A percentile compares a stretch with the other conserved stretches of the same genome.
Evolutionary conservation across 30 jellyfish, hydroid and myxozoan species (phyloP).

Genomic region (Turritopsis dohrnii): DNA sequence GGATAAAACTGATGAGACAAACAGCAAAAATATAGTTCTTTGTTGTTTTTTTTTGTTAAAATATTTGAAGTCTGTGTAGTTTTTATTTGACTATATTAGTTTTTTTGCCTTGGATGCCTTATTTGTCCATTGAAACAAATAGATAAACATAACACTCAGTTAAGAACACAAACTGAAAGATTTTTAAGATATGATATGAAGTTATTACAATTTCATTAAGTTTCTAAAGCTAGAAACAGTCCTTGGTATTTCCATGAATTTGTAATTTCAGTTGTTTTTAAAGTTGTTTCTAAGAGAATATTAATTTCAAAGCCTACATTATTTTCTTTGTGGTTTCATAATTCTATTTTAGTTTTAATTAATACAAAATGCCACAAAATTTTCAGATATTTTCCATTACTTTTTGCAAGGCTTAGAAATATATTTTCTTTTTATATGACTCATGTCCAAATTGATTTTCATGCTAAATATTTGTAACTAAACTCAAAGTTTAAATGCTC

Average conservation of each 20-base stretch:
- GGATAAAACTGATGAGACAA: too few relatives aligned
- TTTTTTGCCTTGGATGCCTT: neutral
- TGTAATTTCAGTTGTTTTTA: neutral
- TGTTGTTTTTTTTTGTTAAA: too few relatives aligned
- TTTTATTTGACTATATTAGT: neutral
- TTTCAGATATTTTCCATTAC: neutral
- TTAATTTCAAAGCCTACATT: neutral
- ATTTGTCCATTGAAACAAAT: neutral
- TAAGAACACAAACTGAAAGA: too few relatives aligned
- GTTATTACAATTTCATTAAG: neutral
- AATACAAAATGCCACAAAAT: neutral
- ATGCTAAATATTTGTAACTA: neutral
- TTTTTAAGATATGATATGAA: too few relatives aligned
- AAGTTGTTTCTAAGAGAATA: neutral
- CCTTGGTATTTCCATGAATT: too few relatives aligned
- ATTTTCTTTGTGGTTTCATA: neutral
- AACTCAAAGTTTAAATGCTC: neutral
- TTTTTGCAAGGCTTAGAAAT: neutral
- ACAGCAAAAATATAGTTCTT: too few relatives aligned
- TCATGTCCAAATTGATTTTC: neutral
- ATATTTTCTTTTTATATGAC: neutral
- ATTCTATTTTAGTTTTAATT: neutral
- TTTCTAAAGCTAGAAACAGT: neutral
- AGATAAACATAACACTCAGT: neutral
- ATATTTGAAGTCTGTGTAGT: too few relatives aligned